A percentile compares a stretch with the other conserved stretches of the same genome.
Evolutionary conservation across 2,797 vertebrate genomes (phyloP).

Genomic region (Danionella dracula): DNA sequence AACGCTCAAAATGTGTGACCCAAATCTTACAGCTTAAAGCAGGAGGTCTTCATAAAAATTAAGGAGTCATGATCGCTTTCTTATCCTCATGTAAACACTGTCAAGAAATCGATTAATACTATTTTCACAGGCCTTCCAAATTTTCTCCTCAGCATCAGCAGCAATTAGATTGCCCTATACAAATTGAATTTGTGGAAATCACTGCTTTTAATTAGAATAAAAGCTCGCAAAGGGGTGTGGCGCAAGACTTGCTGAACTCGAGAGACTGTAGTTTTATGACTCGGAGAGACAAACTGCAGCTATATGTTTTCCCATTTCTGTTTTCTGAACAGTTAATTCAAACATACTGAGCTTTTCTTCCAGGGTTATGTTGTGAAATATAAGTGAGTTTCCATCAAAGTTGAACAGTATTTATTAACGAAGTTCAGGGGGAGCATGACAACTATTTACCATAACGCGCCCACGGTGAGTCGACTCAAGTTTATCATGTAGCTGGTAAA

Average conservation of each 20-base stretch:
- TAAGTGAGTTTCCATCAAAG: too few species aligned
- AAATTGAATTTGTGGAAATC: slow-evolving; percentile 76
- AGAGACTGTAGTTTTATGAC: slow-evolving; percentile 60
- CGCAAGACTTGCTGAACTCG: slow-evolving; percentile 46
- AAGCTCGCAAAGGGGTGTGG: slow-evolving; percentile 68
- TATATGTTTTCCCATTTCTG: too few species aligned
- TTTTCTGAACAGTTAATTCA: too few species aligned
- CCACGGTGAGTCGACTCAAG: too few species aligned
- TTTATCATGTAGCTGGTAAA: too few species aligned
- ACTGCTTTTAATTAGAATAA: slow-evolving; percentile 88
- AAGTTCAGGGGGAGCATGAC: too few species aligned
- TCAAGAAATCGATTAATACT: slow-evolving; percentile 49
- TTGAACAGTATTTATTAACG: too few species aligned
- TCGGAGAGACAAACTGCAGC: slow-evolving; percentile 44
- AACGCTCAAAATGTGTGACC: too few species aligned
- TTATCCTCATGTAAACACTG: not conserved
- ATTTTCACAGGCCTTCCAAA: slow-evolving; percentile 46
- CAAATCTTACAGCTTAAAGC: not conserved
- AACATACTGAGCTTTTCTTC: too few species aligned
- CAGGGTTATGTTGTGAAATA: too few species aligned
- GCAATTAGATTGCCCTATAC: slow-evolving; percentile 64
- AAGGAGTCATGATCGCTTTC: slow-evolving; percentile 8
- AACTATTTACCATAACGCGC: too few species aligned
- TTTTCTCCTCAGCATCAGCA: slow-evolving; percentile 62
- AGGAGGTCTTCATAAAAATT: not conserved